Base-by-base conservation (phyloP, 2,113 vertebrate species). In the Seriola dumerili region DNA sequence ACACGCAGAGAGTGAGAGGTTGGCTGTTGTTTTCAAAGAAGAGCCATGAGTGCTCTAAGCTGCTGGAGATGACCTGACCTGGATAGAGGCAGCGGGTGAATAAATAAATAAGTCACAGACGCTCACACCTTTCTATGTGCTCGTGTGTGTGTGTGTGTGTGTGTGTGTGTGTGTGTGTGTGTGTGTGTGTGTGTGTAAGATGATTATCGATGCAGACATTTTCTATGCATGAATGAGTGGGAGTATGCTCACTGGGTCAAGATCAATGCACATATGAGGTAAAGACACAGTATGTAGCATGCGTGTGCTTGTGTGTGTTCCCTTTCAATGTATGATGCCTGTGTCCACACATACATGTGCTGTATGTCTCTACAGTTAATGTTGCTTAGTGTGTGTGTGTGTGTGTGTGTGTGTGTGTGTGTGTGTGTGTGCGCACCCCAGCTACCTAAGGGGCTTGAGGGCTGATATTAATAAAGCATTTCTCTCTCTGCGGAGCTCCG, bases 381-480 rank as follows among this genome's bases (percentile, higher is more conserved):
- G 61, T 8, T 62, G 62, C 13, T 65, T 21, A 38, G 54, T 16
- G 52, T 44, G 46, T 48, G 54, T 74, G 25, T 58, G 66, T 62
- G 64, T 68, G 62, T 67, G 72, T 34, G 57, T 69, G 44, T 65
- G 64, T 73, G 72, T 70, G 54, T 62, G 73, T 75, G 23, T 59
- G 44, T 70, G 74, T 59, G 44, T 70, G 55, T 65, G 64, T 72
- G 59, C 59, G 74, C 71, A 58, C 23, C 17, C 42, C 68, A 67
- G 63, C 73, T 73, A 66, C 80, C 69, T 65, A 21, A 58, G 62
- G 76, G 75, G 63, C 72, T 88, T 40, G 19, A 80, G 85, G 81
- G 85, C 52, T 84, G 77, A 87, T 91, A 87, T 91, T 94, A 94
- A 93, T 93, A 89, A 94, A 92, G 90, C 90, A 86, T 89, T 89